Base-by-base conservation (phyloP, 2,888 invertebrate genomes). In the Trichopria drosophilae region DNA sequence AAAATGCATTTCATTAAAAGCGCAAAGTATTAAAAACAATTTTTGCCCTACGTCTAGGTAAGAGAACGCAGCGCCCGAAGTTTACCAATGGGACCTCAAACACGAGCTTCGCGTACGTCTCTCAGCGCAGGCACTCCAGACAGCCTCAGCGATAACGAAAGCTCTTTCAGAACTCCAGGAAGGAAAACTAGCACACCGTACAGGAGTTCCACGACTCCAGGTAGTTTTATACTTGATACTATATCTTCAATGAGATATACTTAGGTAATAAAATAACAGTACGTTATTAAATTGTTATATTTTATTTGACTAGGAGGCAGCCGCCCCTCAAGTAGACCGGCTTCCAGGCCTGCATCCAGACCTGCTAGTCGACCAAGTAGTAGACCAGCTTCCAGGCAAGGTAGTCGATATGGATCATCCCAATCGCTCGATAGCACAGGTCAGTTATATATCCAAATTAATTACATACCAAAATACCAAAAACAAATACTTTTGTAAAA, bases 351-450 rank as follows among this genome's bases (percentile, higher is more conserved):
- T 42, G 87, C 87, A 36, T 53, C 52, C 84, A 84, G 93, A 70
- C 93, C 93, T 32, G 85, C 87, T 52, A 93, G 93, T 51, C 82
- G 93, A 65, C 89, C 93, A 34, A 87, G 88, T 23, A 91, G 92
- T 60, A 82, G 93, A 62, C 84, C 89, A 53, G 91, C 92, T 54
- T 92, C 92, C 56, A 93, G 94, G 76, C 94, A 95, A 58, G 90
- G 93, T 16, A 94, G 94, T 62, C 85, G 94, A 64, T 92, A 94
- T 71, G 94, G 94, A 60, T 95, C 95, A 35, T 93, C 91, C 69
- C 82, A 92, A 55, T 93, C 93, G 34, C 79, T 93, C 61, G 93
- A 93, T 74, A 90, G 91, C 73, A 90, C 90, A 75, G 91, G 91
- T 90, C 76, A 59, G 50, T 56, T 19, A 7, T 37, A 12, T 31